Evolutionary conservation across 2,797 vertebrate species (phyloP).

Genomic region (Petrocephalus schoutedeni): DNA sequence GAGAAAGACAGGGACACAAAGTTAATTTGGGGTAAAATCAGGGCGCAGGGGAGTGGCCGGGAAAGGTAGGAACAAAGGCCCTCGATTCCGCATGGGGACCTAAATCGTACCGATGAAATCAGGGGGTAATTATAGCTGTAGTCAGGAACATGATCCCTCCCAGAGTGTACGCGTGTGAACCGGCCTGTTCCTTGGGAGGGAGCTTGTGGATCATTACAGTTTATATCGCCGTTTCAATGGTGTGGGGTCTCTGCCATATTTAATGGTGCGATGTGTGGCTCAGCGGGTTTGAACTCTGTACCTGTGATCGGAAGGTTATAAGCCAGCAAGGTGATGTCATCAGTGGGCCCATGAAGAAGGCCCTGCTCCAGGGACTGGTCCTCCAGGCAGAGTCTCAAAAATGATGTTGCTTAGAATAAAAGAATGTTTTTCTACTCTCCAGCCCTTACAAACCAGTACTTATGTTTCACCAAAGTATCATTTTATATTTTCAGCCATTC

Average conservation of each 20-base stretch:
- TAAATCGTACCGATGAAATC: neutral
- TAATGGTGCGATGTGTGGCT: neutral
- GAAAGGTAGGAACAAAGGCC: neutral
- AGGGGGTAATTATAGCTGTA: neutral
- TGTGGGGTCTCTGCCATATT: neutral
- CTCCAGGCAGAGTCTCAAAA: no score
- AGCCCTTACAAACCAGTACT: neutral
- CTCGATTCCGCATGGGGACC: neutral
- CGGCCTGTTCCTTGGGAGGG: neutral
- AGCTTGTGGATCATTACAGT: neutral
- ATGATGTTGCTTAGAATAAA: no score
- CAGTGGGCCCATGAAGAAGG: neutral
- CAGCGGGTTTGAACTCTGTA: neutral
- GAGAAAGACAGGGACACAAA: slow-evolving; percentile 19
- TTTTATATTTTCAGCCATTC: neutral
- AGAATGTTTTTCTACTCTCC: neutral
- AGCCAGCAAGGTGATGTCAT: neutral
- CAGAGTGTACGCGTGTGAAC: neutral
- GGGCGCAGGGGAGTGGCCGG: slow-evolving; percentile 1
- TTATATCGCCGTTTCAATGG: neutral
- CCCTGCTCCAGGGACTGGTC: neutral
- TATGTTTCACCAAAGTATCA: neutral
- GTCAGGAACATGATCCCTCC: neutral
- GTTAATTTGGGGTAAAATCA: slow-evolving; percentile 33
- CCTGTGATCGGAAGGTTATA: neutral